Evolutionary conservation across 2,797 vertebrate species (phyloP), one percentile per base, ranked within the genome.

Genomic region (Numenius phaeopus): DNA sequence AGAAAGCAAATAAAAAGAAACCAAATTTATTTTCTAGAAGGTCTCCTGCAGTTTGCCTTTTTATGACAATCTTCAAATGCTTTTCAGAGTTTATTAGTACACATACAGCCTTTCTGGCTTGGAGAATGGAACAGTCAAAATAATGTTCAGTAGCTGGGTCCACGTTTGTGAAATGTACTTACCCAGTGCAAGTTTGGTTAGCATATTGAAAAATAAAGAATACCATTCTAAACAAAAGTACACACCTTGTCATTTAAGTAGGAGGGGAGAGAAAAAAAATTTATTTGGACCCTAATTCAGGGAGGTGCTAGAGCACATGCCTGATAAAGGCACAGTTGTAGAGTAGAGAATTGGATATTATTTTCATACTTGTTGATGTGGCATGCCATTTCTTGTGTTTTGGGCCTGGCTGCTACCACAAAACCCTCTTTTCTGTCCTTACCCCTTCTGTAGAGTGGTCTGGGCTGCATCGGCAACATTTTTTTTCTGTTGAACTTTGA

Each of bases 381-480:
- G 14, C 3, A 2, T 23, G 23, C 17, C 1, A 3, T 52, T 94
- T 85, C 27, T 67, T 65, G 21, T 40, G n/a, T 9, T 94, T 78
- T 40, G 29, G 44, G 29, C 22, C 61, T 47, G 30, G 17, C 50
- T 70, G 34, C 66, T 91, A 5, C 62, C 20, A 15, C 11, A 34
- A 20, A 59, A 14, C n/a, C 11, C 21, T 61, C 42, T 54, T 42
- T 40, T 37, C 66, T 70, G n/a, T 34, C 70, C n/a, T 81, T 50
- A 16, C 9, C 30, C 26, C 16, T 67, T 87, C 40, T 49, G 26
- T 67, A 54, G 46, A 42, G 78, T 81, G n/a, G 13, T 40, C 23
- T 49, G 78, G 37, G 44, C 42, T 5, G 3, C 71, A 54, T 80
- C 71, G 14, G 2, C 0, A 0, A 12, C 39, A 46, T 49, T 24